These are phyloP conservation scores for Thermophis baileyi DNA, from an alignment of 2,113 vertebrate genomes.

Conservation along the genomic window DNA sequence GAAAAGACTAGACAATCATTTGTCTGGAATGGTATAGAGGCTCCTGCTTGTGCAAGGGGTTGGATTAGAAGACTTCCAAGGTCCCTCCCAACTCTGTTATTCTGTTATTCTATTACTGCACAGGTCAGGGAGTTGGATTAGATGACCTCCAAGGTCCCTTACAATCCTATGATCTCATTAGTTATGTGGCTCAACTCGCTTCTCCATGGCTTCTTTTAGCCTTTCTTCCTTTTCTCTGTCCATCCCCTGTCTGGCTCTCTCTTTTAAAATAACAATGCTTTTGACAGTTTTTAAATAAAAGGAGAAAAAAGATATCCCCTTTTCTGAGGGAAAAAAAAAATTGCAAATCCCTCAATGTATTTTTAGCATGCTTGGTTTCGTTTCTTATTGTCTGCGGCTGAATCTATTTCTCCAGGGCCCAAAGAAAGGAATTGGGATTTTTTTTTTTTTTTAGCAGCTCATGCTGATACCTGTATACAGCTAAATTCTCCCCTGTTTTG, in stretches of 20 bases:
- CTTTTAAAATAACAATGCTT: neutral
- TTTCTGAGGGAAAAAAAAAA: neutral
- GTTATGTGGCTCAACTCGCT: neutral
- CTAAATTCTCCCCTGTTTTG: neutral
- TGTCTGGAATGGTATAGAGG: too few relatives aligned
- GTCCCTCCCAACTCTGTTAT: neutral
- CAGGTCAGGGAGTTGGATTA: neutral
- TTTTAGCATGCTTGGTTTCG: constrained; percentile 7
- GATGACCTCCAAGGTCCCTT: neutral
- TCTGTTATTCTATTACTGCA: neutral
- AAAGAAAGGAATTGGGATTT: neutral
- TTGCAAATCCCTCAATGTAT: neutral
- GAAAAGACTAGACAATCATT: too few relatives aligned
- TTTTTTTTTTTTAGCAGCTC: neutral
- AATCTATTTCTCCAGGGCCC: neutral
- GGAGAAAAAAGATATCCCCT: neutral
- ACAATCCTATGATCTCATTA: neutral
- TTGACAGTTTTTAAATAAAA: neutral
- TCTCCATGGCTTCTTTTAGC: neutral
- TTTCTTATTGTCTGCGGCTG: constrained; percentile 11
- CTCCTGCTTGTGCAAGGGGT: too few relatives aligned
- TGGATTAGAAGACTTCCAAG: neutral
- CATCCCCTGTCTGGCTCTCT: neutral
- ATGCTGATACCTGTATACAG: neutral
- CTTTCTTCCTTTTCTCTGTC: neutral